Evolutionary conservation across 2,888 invertebrate genomes (phyloP).

Genomic region (Drosophila neonasuta): DNA sequence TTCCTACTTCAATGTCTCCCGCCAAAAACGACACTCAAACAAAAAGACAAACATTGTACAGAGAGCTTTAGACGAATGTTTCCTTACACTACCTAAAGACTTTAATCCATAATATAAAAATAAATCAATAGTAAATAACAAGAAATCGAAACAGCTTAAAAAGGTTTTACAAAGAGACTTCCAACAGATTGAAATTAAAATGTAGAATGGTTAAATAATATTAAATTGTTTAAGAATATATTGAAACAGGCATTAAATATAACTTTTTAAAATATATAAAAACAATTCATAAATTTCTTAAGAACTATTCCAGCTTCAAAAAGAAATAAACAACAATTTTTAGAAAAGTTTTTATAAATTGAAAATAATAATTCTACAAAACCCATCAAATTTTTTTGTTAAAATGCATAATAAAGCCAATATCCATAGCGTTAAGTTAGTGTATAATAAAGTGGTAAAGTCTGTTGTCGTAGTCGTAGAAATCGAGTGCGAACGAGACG

Average conservation of each 20-base stretch:
- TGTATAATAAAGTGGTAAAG: constrained; percentile 54
- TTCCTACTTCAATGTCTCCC: not conserved
- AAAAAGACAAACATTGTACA: constrained; percentile 20
- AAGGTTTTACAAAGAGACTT: not conserved
- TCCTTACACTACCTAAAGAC: constrained; percentile 18
- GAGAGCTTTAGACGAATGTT: not conserved
- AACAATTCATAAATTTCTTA: too few relatives aligned
- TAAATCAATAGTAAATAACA: not conserved
- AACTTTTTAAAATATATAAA: too few relatives aligned
- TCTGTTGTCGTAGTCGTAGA: constrained; percentile 41
- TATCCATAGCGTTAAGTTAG: not conserved
- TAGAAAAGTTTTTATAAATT: too few relatives aligned
- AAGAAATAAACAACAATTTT: too few relatives aligned
- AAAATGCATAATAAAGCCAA: not conserved
- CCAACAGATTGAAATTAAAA: too few relatives aligned
- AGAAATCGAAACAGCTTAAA: not conserved
- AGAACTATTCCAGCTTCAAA: too few relatives aligned
- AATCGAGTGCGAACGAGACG: constrained; percentile 7
- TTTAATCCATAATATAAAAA: not conserved
- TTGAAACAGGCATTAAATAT: too few relatives aligned
- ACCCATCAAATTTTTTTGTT: not conserved
- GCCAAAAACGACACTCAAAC: constrained; percentile 49
- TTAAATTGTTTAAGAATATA: too few relatives aligned
- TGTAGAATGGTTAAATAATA: too few relatives aligned
- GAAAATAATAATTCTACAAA: too few relatives aligned